Evolutionary conservation across 2,888 invertebrate species (phyloP).

Genomic region (Eupelmus urozonus): DNA sequence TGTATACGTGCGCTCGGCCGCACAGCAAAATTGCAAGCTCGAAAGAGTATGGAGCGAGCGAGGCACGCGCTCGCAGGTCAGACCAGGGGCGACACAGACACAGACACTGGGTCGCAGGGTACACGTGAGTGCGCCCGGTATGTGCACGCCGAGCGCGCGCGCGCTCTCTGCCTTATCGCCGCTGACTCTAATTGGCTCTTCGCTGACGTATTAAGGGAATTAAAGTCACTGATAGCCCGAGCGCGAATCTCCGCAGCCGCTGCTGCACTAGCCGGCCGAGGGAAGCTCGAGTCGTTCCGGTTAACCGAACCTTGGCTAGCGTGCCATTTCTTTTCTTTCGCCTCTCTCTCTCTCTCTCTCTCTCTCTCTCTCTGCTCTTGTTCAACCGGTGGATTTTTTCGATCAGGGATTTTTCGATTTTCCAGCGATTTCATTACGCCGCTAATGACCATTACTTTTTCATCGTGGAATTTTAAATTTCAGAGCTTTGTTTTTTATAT

Average conservation of each 20-base stretch:
- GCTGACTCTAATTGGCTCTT: conserved; percentile 72
- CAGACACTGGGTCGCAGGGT: conserved; percentile 3
- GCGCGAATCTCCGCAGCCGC: conserved; percentile 13
- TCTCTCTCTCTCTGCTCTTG: neutral
- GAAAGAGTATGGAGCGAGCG: too few species aligned
- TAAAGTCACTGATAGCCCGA: conserved; percentile 67
- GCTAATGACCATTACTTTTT: too few species aligned
- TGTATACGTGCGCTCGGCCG: too few species aligned
- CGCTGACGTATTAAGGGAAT: conserved; percentile 71
- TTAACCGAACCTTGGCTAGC: neutral
- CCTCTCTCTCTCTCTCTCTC: neutral
- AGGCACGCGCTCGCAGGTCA: too few species aligned
- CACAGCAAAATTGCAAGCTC: too few species aligned
- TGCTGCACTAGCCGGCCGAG: neutral
- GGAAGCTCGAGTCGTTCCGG: conserved; percentile 9
- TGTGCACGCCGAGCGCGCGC: neutral
- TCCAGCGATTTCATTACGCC: too few species aligned
- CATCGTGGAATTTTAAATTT: too few species aligned
- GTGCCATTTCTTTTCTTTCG: neutral
- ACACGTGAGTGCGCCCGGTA: neutral
- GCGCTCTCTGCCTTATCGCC: conserved; percentile 48
- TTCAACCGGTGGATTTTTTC: too few species aligned
- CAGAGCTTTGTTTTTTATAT: too few species aligned
- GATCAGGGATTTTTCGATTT: too few species aligned
- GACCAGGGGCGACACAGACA: too few species aligned